These are phyloP conservation scores for Pogonomyrmex californicus DNA, from an alignment of 1,140 invertebrate genomes.

Conservation along the genomic window DNA sequence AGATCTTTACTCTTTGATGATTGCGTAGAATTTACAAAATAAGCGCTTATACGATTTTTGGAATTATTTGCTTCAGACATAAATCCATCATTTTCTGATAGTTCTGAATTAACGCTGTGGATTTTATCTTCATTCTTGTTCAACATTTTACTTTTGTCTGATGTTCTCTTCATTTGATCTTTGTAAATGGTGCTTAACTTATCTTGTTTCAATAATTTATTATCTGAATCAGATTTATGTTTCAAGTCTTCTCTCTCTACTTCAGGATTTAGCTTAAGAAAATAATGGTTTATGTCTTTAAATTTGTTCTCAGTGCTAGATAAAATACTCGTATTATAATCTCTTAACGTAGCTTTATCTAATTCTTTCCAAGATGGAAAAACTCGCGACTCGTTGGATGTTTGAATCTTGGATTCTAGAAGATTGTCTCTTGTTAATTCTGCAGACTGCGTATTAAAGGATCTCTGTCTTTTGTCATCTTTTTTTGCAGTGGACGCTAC, in stretches of 20 bases:
- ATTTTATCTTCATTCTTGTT: slow-evolving; percentile 76
- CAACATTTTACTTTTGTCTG: slow-evolving; percentile 80
- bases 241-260: slow-evolving; percentile 75
- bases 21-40: slow-evolving; percentile 62
- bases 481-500: slow-evolving; percentile 79
- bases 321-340: slow-evolving; percentile 71
- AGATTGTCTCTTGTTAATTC: slow-evolving; percentile 78
- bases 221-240: slow-evolving; percentile 72
- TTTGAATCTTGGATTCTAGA: slow-evolving; percentile 76
- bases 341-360: slow-evolving; percentile 79
- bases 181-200: slow-evolving; percentile 72
- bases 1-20: slow-evolving; percentile 72
- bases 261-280: slow-evolving; percentile 62
- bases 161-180: slow-evolving; percentile 77
- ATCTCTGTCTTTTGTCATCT: slow-evolving; percentile 78
- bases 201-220: slow-evolving; percentile 69
- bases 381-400: slow-evolving; percentile 78
- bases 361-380: slow-evolving; percentile 70
- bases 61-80: slow-evolving; percentile 72
- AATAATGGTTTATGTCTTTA: slow-evolving; percentile 73
- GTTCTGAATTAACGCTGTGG: slow-evolving; percentile 73
- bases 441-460: slow-evolving; percentile 70
- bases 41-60: slow-evolving; percentile 72
- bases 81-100: slow-evolving; percentile 77
- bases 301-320: slow-evolving; percentile 73